Base-by-base conservation (phyloP, 2,113 vertebrate genomes). In the Pheucticus melanocephalus region DNA sequence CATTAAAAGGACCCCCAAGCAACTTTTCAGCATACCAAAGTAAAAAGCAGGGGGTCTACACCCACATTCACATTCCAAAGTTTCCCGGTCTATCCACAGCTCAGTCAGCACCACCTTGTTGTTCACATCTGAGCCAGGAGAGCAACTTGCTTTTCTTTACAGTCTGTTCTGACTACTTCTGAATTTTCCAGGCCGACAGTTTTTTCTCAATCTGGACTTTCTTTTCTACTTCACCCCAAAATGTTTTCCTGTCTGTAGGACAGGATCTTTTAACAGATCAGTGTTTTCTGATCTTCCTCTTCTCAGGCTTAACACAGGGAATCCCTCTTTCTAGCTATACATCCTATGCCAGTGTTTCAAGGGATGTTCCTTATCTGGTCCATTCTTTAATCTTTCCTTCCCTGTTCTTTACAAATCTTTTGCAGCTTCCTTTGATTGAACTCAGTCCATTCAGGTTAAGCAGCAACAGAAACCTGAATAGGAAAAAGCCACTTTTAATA, bases 341-440 rank as follows among this genome's bases (percentile, higher is more conserved):
- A 81, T 30, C 40, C 33, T 0, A 0, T 45, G 33, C 31, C 17
- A 73, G 37, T 86, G 51, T 92, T 96, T 86, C 92, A 77, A 92
- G 83, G 70, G 65, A 72, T 87, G 61, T 87, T 92, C 77, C 91
- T 97, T 95, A 86, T 94, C 88, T 91, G 57, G 81, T 57, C 57
- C 61, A 76, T 89, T 94, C 83, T 89, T 95, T 82, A 65, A 72
- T 91, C 91, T 92, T 95, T 94, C 89, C 77, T 95, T 76, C 37
- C 65, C 70, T 45, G 65, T 72, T 94, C 57, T 91, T 94, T 87
- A 87, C 53, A 92, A 89, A 76, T 25, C 22, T 68, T 87, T 82
- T 91, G 51, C 73, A 82, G 77, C 37, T 94, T 95, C 81, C 89
- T 96, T 89, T 89, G 91, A 57, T 64, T 95, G 76, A 95, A 91